Evolutionary conservation across 2,113 vertebrate species (phyloP).

Genomic region (Ceratotherium simum): DNA sequence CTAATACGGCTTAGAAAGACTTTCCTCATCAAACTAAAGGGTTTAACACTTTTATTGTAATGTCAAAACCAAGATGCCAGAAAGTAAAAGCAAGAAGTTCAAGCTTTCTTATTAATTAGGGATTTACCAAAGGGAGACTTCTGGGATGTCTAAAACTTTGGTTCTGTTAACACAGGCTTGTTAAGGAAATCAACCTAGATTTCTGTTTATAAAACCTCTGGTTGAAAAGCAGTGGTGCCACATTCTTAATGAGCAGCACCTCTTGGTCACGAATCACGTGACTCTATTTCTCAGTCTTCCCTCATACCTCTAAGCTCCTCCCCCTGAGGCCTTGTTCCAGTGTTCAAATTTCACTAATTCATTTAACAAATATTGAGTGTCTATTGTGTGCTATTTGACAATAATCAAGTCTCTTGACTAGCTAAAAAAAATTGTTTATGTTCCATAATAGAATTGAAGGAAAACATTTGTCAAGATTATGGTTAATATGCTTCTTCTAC

Average conservation of each 20-base stretch:
- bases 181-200: neutral
- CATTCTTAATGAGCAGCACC: neutral
- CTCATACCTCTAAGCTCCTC: neutral
- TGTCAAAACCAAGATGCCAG: neutral
- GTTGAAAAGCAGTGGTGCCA: neutral
- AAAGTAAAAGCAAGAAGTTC: constrained; percentile 42
- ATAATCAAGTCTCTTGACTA: neutral
- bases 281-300: neutral
- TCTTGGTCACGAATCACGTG: neutral
- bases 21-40: neutral
- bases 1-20: neutral
- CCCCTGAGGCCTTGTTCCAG: neutral
- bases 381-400: neutral
- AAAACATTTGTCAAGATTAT: neutral
- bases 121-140: neutral
- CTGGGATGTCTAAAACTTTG: neutral
- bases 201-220: neutral
- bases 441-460: neutral
- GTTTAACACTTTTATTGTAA: neutral
- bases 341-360: neutral
- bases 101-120: neutral
- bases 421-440: neutral
- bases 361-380: neutral
- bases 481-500: neutral
- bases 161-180: neutral